Evolutionary conservation across 92 coral and sea anemone species (phyloP).

Genomic region (Zoanthus gigantus): DNA sequence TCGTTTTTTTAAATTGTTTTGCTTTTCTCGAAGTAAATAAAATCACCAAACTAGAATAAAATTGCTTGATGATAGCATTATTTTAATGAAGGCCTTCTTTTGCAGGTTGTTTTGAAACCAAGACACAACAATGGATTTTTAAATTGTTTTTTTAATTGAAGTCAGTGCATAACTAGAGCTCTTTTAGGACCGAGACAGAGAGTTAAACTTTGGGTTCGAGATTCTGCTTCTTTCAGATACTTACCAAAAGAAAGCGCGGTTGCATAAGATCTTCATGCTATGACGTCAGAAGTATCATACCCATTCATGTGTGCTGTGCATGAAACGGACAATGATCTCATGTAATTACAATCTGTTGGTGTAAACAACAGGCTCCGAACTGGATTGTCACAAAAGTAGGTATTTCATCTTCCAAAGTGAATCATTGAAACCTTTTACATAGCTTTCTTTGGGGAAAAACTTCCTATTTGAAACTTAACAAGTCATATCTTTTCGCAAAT

Average conservation of each 20-base stretch:
- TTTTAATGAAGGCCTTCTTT: too few relatives aligned
- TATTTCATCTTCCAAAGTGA: not conserved
- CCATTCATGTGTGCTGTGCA: constrained; percentile 37
- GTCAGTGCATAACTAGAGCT: too few relatives aligned
- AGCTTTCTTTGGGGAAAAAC: too few relatives aligned
- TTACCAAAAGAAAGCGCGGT: not conserved
- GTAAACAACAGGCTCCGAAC: constrained; percentile 20
- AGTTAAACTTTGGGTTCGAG: too few relatives aligned
- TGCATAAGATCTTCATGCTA: not conserved
- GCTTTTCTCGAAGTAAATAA: not conserved
- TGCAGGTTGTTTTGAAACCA: not conserved
- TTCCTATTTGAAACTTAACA: too few relatives aligned
- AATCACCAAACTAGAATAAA: too few relatives aligned
- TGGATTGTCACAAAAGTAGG: not conserved
- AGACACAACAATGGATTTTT: not conserved
- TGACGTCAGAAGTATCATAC: not conserved
- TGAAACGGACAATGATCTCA: constrained; percentile 39
- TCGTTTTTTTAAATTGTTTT: not conserved
- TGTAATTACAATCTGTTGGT: constrained; percentile 28
- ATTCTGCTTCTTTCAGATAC: too few relatives aligned
- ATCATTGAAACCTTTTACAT: not conserved
- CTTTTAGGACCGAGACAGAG: too few relatives aligned
- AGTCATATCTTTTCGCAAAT: too few relatives aligned
- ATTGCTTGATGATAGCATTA: too few relatives aligned
- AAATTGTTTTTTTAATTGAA: not conserved